Percentiles rank a stretch among this genome's conserved stretches.
Evolutionary conservation across 1,140 invertebrate species (phyloP).

Genomic region (Cotesia glomerata): DNA sequence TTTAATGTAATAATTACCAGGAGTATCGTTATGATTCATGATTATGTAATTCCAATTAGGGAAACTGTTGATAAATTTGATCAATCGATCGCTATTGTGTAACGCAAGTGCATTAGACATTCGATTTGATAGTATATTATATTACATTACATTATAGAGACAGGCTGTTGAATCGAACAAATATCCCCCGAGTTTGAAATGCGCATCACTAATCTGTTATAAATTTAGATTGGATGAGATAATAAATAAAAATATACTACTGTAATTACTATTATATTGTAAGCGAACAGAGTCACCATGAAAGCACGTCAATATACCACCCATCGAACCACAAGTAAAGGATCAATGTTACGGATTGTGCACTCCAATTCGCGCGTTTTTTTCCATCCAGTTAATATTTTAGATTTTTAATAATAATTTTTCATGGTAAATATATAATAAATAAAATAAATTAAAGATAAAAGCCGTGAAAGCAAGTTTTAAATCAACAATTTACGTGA

Average conservation of each 20-base stretch:
- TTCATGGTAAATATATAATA: background rate
- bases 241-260: too few species aligned
- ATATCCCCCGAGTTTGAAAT: background rate
- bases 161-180: slow-evolving; percentile 3
- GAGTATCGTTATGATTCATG: too few species aligned
- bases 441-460: background rate
- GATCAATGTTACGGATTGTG: slow-evolving; percentile 26
- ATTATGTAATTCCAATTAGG: too few species aligned
- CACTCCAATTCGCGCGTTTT: background rate
- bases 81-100: background rate
- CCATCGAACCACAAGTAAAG: slow-evolving; percentile 26
- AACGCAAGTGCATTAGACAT: background rate
- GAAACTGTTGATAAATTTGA: too few species aligned
- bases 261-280: background rate
- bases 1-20: background rate
- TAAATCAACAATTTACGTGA: too few species aligned
- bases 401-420: slow-evolving; percentile 5
- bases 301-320: slow-evolving; percentile 30
- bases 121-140: background rate
- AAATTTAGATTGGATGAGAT: too few species aligned
- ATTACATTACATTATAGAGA: background rate
- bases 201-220: slow-evolving; percentile 9
- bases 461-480: too few species aligned
- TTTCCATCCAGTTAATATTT: background rate
- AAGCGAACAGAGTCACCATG: slow-evolving; percentile 25